phyloP scores from a whole-genome alignment of 2,797 vertebrate genomes.

The Pipistrellus pygmaeus region DNA sequence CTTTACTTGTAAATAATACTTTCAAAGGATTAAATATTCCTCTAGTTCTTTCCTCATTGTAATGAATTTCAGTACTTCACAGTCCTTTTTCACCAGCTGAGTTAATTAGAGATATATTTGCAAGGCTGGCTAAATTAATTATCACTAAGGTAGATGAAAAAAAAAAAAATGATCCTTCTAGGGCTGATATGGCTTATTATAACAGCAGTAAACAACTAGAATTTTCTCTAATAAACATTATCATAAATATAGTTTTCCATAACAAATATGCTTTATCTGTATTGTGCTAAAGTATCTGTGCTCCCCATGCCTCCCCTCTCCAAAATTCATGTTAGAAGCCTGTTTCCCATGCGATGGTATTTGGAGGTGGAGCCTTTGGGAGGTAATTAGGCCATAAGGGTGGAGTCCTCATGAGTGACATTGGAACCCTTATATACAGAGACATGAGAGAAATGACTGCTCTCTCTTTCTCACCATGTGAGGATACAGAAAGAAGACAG shows the following conservation, averaged over 20 bases:
- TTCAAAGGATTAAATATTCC: neutral
- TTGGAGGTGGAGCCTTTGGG: neutral
- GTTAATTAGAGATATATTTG: conserved; percentile 33
- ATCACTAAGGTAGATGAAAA: neutral
- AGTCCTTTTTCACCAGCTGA: neutral
- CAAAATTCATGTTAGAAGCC: neutral
- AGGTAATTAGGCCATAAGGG: neutral
- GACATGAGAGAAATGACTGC: neutral
- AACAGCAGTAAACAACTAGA: neutral
- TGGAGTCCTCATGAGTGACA: no score
- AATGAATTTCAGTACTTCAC: neutral
- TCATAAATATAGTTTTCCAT: neutral
- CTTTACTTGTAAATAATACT: conserved; percentile 25
- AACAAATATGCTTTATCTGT: neutral
- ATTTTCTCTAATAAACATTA: conserved; percentile 40
- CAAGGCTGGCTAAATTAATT: conserved; percentile 44
- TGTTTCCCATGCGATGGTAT: neutral
- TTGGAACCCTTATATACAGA: neutral
- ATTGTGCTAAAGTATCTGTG: neutral
- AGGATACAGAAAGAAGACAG: neutral
- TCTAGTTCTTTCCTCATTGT: neutral
- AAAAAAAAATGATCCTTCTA: conserved; percentile 20
- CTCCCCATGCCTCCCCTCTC: neutral
- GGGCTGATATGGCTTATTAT: neutral
- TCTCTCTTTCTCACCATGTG: neutral